Conservation (phyloP, 2,888 invertebrate species). For the Ceriagrion tenellum region DNA sequence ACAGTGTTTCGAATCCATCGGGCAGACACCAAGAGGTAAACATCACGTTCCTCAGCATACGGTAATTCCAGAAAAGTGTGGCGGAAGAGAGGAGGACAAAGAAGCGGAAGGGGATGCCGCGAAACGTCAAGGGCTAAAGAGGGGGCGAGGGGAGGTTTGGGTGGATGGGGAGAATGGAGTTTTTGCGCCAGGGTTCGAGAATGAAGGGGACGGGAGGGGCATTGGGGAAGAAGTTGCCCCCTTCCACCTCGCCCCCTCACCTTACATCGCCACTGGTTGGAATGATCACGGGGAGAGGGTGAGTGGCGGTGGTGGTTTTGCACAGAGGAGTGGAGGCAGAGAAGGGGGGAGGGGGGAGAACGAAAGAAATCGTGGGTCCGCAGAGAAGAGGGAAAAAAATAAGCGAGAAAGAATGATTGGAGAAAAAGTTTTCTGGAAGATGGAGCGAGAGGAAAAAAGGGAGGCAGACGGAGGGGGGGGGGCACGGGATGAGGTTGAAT, state of each 20-base stretch:
- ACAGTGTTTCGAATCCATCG: too few species aligned
- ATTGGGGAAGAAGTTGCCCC: background rate
- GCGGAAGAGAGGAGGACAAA: background rate
- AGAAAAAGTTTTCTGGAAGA: conserved; percentile 45
- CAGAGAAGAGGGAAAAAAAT: conserved; percentile 21
- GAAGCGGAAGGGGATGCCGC: background rate
- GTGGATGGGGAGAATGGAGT: background rate
- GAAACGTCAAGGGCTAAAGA: background rate
- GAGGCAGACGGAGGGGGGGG: background rate
- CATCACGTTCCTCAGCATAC: background rate
- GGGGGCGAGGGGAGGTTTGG: background rate
- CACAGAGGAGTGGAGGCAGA: background rate
- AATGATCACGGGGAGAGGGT: background rate
- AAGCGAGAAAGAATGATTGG: conserved; percentile 28
- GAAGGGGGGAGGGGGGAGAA: background rate
- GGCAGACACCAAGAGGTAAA: background rate
- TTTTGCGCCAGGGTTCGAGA: background rate
- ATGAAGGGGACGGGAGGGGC: background rate
- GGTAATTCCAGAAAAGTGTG: background rate
- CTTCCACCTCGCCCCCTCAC: background rate
- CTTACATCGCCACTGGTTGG: background rate
- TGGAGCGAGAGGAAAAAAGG: background rate
- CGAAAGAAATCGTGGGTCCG: conserved; percentile 2
- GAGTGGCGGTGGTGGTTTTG: too few species aligned
- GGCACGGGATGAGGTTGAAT: background rate